Evolutionary conservation across 2,113 vertebrate species (phyloP).

Genomic region (Engraulis encrasicolus): DNA sequence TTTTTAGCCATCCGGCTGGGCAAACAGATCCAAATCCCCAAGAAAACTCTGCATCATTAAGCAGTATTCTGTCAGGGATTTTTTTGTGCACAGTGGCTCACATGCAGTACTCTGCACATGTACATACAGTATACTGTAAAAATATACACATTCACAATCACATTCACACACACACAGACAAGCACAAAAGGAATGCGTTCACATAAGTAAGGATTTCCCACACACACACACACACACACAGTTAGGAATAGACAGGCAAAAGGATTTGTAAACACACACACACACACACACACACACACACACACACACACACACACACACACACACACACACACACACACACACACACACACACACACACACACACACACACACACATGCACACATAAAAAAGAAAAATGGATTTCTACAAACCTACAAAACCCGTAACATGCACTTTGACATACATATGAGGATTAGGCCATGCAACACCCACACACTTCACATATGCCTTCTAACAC

Average conservation of each 20-base stretch:
- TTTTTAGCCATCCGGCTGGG: background rate
- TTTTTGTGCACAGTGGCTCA: background rate
- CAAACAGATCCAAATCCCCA: background rate
- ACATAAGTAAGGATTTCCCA: too few relatives aligned
- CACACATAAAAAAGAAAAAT: too few relatives aligned
- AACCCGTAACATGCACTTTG: too few relatives aligned
- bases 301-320: background rate
- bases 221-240: too few relatives aligned
- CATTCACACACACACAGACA: background rate
- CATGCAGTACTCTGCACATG: background rate
- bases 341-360: too few relatives aligned
- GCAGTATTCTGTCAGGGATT: background rate
- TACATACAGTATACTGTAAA: background rate
- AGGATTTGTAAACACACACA: too few relatives aligned
- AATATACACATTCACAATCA: background rate
- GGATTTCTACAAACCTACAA: too few relatives aligned
- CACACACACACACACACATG: background rate
- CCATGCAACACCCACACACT: too few relatives aligned
- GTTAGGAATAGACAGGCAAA: too few relatives aligned
- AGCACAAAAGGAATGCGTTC: background rate
- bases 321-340: background rate
- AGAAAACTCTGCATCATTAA: slow-evolving; percentile 12
- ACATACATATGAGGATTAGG: background rate
- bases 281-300: background rate
- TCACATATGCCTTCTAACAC: too few relatives aligned